These are phyloP conservation scores for Reticulitermes speratus DNA, from an alignment of 1,140 invertebrate species.

Conservation along the genomic window DNA sequence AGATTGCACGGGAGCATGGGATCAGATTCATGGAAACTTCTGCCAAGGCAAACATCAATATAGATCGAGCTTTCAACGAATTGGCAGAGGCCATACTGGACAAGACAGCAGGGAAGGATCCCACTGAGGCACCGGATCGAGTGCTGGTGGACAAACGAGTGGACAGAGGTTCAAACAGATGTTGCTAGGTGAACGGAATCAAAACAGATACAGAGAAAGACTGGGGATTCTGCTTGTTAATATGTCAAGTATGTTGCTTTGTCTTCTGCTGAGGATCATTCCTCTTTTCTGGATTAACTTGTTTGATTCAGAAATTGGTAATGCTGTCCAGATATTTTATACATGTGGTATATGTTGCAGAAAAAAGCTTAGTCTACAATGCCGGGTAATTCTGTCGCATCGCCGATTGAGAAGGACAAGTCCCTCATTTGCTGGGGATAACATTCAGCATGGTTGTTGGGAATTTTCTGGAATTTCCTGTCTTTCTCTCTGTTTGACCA, in stretches of 20 bases:
- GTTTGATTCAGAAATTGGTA: background rate
- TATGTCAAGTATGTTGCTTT: background rate
- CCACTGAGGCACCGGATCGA: conserved; percentile 64
- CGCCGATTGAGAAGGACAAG: background rate
- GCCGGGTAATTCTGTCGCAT: background rate
- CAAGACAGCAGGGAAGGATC: conserved; percentile 71
- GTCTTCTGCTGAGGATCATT: background rate
- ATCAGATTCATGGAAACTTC: conserved; percentile 99
- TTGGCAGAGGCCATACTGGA: conserved; percentile 94
- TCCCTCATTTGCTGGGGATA: background rate
- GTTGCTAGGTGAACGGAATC: conserved; percentile 45
- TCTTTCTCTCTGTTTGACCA: background rate
- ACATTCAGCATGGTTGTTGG: background rate
- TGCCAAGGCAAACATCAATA: conserved; percentile 97
- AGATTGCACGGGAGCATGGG: conserved; percentile 97
- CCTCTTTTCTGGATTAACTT: background rate
- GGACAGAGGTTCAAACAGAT: conserved; percentile 50
- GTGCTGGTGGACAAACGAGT: conserved; percentile 62
- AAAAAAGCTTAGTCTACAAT: background rate
- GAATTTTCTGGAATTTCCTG: background rate
- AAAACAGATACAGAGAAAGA: conserved; percentile 13
- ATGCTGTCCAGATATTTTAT: background rate
- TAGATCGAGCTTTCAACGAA: conserved; percentile 96
- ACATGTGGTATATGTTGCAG: background rate
- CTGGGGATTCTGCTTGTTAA: conserved; percentile 10